Conservation (phyloP, 2,888 invertebrate species). For the Tryphoninae sp. region DNA sequence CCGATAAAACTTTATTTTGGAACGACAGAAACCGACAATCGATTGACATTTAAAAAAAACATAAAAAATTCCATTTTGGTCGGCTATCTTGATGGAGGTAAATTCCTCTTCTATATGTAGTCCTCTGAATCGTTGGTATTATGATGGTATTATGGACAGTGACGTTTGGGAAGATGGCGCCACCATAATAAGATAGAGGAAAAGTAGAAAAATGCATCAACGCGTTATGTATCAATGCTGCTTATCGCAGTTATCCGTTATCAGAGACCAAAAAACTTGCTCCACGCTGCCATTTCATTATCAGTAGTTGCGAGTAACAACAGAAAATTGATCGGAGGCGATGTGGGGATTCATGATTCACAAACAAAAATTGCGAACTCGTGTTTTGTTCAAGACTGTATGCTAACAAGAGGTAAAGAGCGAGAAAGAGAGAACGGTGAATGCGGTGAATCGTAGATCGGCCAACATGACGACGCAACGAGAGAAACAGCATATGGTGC, state of each 20-base stretch:
- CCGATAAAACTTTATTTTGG: no score
- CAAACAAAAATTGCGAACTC: neutral
- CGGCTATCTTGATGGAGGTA: no score
- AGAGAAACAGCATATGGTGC: slow-evolving; percentile 31
- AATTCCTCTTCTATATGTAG: no score
- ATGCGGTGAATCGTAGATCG: no score
- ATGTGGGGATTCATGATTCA: neutral
- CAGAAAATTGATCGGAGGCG: neutral
- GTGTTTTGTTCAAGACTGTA: no score
- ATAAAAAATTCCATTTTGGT: no score
- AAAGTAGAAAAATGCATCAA: neutral
- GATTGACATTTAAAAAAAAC: no score
- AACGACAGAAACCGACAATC: no score
- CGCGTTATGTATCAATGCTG: neutral
- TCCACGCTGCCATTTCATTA: neutral
- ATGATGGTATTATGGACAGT: no score
- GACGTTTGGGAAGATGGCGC: neutral
- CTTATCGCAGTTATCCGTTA: slow-evolving; percentile 3
- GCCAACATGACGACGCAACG: neutral
- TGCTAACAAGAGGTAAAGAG: neutral
- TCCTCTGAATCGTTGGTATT: no score
- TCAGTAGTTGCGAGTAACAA: neutral
- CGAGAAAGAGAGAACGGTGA: neutral
- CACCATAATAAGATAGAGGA: neutral
- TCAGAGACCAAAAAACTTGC: neutral